Evolutionary conservation across 2,113 vertebrate species (phyloP).

Genomic region (Sorex fumeus): DNA sequence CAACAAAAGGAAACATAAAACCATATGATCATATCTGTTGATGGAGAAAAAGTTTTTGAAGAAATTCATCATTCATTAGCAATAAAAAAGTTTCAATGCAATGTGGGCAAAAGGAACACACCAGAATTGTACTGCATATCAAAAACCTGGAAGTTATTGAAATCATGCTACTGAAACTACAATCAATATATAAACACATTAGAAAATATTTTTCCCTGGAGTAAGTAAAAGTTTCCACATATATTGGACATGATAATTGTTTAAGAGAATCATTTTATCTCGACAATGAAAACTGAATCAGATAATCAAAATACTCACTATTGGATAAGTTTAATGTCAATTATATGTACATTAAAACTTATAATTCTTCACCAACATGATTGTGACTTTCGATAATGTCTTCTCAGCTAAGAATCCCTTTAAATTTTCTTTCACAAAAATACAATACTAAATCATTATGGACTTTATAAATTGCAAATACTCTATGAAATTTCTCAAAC

Average conservation of each 20-base stretch:
- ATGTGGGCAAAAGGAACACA: too few relatives aligned
- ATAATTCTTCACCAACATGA: not conserved
- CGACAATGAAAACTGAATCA: slow-evolving; percentile 34
- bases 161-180: too few relatives aligned
- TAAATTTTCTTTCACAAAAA: not conserved
- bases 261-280: not conserved
- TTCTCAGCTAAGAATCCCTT: not conserved
- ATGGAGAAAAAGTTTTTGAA: too few relatives aligned
- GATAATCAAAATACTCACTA: slow-evolving; percentile 1
- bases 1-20: too few relatives aligned
- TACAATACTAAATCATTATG: slow-evolving; percentile 29
- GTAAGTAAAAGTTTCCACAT: not conserved
- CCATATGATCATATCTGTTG: too few relatives aligned
- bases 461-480: not conserved
- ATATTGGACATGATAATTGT: not conserved
- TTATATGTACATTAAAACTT: not conserved
- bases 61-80: too few relatives aligned
- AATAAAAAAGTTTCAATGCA: too few relatives aligned
- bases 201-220: slow-evolving; percentile 20
- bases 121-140: too few relatives aligned
- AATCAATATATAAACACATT: not conserved
- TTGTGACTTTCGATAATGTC: not conserved
- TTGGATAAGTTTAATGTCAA: not conserved
- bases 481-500: not conserved
- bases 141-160: too few relatives aligned